Percentiles rank a stretch among this genome's conserved stretches.
Evolutionary conservation across 92 coral and sea anemone genomes (phyloP).

Genomic region (Hydrozoanthus gracilis): DNA sequence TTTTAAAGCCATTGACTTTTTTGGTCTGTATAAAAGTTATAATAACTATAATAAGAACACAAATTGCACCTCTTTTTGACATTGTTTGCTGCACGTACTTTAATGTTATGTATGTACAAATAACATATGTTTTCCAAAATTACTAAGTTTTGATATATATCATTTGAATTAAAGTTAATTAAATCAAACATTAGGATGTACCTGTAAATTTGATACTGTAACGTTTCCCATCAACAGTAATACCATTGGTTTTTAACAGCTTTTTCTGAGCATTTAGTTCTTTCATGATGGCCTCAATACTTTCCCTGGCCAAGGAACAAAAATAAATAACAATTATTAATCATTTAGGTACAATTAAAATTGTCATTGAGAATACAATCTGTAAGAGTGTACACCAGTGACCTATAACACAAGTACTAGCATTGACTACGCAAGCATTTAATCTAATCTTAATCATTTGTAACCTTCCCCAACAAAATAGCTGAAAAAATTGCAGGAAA

Average conservation of each 20-base stretch:
- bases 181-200: not conserved
- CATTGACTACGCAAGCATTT: not conserved
- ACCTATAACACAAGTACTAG: not conserved
- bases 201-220: conserved; percentile 1
- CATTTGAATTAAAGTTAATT: not conserved
- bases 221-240: conserved; percentile 6
- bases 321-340: not conserved
- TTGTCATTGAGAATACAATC: not conserved
- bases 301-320: not conserved
- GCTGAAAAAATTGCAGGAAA: too few relatives aligned
- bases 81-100: not conserved
- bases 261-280: conserved; percentile 18
- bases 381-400: not conserved
- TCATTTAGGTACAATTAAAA: too few relatives aligned
- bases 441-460: not conserved
- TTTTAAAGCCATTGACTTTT: not conserved
- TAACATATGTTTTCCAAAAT: too few relatives aligned
- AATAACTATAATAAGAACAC: too few relatives aligned
- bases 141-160: too few relatives aligned
- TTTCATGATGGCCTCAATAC: not conserved
- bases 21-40: too few relatives aligned
- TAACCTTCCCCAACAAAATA: too few relatives aligned
- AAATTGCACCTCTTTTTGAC: too few relatives aligned
- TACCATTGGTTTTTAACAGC: not conserved
- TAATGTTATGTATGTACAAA: not conserved